Evolutionary conservation across 2,888 invertebrate species (phyloP).

Genomic region (Sinotaia quadrata): DNA sequence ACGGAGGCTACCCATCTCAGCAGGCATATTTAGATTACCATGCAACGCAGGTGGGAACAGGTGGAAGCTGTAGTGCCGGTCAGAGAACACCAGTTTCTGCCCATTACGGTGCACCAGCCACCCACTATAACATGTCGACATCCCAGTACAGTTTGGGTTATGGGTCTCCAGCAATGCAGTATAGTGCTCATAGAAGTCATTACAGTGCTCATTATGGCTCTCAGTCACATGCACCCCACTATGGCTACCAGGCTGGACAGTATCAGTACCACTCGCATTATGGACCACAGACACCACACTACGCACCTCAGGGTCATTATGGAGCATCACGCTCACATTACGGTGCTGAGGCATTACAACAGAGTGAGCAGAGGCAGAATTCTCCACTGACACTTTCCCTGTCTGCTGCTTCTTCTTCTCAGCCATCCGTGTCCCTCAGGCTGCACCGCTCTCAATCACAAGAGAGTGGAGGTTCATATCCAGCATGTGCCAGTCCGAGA

Average conservation of each 20-base stretch:
- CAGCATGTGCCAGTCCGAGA: slow-evolving; percentile 24
- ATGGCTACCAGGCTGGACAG: not conserved
- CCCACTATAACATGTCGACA: slow-evolving; percentile 1
- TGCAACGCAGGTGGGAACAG: not conserved
- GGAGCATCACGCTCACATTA: too few species aligned
- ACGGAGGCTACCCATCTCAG: slow-evolving; percentile 11
- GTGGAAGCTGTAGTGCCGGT: not conserved
- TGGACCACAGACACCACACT: not conserved
- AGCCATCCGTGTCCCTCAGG: not conserved
- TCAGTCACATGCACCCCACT: slow-evolving; percentile 8
- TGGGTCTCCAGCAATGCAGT: slow-evolving; percentile 2
- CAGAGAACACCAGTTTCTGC: slow-evolving; percentile 4
- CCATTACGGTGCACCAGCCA: not conserved
- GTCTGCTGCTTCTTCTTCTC: slow-evolving; percentile 14
- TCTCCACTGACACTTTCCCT: slow-evolving; percentile 16
- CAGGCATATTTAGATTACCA: not conserved
- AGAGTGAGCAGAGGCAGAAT: not conserved
- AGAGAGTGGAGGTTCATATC: slow-evolving; percentile 13
- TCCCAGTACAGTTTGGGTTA: slow-evolving; percentile 9
- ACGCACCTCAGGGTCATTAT: not conserved
- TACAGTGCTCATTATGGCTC: slow-evolving; percentile 1
- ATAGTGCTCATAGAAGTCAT: not conserved
- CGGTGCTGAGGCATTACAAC: not conserved
- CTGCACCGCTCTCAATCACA: slow-evolving; percentile 25
- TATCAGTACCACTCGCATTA: not conserved